These are phyloP conservation scores for Bimastos eiseni DNA, from an alignment of 2,888 invertebrate species.

Conservation along the genomic window DNA sequence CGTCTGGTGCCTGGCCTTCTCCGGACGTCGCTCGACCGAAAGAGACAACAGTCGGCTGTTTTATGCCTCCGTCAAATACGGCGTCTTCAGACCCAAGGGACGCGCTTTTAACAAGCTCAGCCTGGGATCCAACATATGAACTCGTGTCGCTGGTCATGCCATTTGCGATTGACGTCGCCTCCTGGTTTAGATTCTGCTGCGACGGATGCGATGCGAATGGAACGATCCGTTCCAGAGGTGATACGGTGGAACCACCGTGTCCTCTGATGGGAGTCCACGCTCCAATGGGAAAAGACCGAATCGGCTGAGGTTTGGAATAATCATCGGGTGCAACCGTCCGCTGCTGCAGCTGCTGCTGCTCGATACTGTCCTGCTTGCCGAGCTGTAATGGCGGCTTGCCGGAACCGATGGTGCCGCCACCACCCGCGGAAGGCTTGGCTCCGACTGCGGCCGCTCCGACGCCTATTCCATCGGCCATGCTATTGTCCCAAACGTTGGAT, in stretches of 20 bases:
- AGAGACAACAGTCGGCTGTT: not conserved
- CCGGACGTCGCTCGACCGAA: not conserved
- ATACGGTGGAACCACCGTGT: not conserved
- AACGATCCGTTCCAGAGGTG: not conserved
- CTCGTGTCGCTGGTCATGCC: not conserved
- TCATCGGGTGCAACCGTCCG: not conserved
- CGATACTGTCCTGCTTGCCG: not conserved
- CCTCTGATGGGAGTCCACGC: slow-evolving; percentile 35
- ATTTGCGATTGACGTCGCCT: not conserved
- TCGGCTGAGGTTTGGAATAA: slow-evolving; percentile 34
- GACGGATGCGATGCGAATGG: not conserved
- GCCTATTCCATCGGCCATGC: slow-evolving; percentile 41
- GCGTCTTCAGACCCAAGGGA: not conserved
- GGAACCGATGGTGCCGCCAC: not conserved
- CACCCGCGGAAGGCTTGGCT: not conserved
- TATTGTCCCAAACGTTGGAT: slow-evolving; percentile 38
- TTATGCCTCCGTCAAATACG: not conserved
- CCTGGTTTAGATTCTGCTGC: slow-evolving; percentile 16
- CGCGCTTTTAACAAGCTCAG: not conserved
- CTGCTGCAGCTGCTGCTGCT: not conserved
- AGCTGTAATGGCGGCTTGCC: not conserved
- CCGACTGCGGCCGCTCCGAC: slow-evolving; percentile 7
- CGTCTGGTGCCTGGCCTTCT: not conserved
- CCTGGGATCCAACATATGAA: not conserved
- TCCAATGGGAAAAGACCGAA: slow-evolving; percentile 36